phyloP scores from a whole-genome alignment of 2,888 invertebrate genomes.

The Callyntrura guangdongensis region DNA sequence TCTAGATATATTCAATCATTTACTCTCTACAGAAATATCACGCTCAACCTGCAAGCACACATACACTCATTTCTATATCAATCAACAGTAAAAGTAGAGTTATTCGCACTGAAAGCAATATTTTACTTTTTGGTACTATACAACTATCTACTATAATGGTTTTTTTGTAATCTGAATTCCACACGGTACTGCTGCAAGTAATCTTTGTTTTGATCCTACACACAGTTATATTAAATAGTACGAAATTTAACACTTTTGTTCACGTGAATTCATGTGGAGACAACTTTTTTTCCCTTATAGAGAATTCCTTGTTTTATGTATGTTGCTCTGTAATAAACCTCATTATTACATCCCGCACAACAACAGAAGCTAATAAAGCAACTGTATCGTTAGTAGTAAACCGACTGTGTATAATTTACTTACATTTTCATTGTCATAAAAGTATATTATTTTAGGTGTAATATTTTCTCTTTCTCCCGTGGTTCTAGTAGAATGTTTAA shows the following conservation, averaged over 20 bases:
- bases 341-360: background rate
- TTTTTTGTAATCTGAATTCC: background rate
- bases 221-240: constrained; percentile 17
- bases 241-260: constrained; percentile 36
- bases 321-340: constrained; percentile 16
- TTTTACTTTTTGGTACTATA: constrained; percentile 34
- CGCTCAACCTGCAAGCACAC: background rate
- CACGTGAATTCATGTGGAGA: constrained; percentile 43
- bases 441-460: constrained; percentile 1
- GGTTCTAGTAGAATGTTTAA: background rate
- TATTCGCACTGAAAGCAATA: constrained; percentile 8
- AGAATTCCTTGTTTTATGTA: background rate
- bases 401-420: background rate
- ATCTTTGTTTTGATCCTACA: background rate
- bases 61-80: background rate
- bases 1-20: background rate
- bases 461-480: background rate
- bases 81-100: background rate
- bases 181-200: background rate
- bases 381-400: background rate
- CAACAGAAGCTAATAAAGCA: background rate
- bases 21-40: background rate
- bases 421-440: background rate
- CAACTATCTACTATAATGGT: constrained; percentile 53
- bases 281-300: constrained; percentile 39